These are phyloP conservation scores for Halesus radiatus DNA, from an alignment of 1,140 invertebrate species.

Conservation along the genomic window DNA sequence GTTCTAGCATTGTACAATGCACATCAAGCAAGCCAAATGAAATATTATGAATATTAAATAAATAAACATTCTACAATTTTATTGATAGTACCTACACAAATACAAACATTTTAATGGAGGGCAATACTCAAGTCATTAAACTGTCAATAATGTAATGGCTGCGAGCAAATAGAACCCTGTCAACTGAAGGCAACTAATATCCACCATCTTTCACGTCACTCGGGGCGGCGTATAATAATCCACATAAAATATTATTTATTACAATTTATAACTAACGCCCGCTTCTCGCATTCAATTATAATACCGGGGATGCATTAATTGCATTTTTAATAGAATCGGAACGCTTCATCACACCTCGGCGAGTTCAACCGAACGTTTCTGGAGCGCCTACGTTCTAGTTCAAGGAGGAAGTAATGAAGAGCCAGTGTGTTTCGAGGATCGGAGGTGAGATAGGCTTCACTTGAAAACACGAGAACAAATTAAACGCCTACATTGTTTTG, in stretches of 20 bases:
- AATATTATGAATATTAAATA: no score
- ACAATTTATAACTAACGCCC: neutral
- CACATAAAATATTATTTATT: neutral
- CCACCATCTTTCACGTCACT: neutral
- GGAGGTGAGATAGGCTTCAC: neutral
- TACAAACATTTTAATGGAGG: no score
- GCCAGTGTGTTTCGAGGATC: constrained; percentile 6
- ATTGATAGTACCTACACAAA: no score
- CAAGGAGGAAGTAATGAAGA: neutral
- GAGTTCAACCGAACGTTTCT: neutral
- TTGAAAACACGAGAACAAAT: neutral
- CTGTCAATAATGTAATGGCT: neutral
- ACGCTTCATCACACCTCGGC: constrained; percentile 4
- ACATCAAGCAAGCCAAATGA: no score
- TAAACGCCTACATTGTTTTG: constrained; percentile 21
- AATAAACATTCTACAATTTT: no score
- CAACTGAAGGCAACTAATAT: neutral
- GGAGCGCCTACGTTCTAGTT: neutral
- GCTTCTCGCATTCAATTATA: constrained; percentile 30
- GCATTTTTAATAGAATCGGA: constrained; percentile 31
- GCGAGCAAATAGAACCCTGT: constrained; percentile 3
- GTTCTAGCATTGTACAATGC: no score
- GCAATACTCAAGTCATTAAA: neutral
- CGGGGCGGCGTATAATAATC: neutral
- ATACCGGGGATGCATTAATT: constrained; percentile 3